Base-by-base conservation (phyloP, 2,113 vertebrate species). In the Ciconia stormi region DNA sequence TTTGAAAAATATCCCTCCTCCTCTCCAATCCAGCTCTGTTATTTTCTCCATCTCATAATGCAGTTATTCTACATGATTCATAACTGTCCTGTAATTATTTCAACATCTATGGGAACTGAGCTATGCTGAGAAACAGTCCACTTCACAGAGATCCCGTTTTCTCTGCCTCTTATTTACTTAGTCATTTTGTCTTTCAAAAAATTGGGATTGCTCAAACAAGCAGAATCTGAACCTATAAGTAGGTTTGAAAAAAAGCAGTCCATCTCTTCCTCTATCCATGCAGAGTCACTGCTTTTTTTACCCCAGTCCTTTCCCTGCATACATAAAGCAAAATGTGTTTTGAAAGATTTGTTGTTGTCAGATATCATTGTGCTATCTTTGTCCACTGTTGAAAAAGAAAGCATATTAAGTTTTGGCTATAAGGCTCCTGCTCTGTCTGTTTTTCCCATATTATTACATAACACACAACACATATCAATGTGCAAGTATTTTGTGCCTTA, bases 131-230 rank as follows among this genome's bases (percentile, higher is more conserved):
- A 67, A 71, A 65, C 13, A 47, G 22, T 5, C 6, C 42, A 32
- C 44, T 74, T 72, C 42, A 17, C 12, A 74, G 52, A 58, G 32
- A 16, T 42, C 40, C 32, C 50, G 9, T 1, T 62, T 61, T 73
- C 46, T 82, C 47, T 81, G 29, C 59, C 59, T 38, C 16, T 30
- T 66, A 38, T 16, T 77, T 36, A 66, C 15, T 87, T 16, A 26
- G 6, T 30, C 30, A 46, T 73, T 83, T 77, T 58, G 4, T 81
- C 34, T 87, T 34, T 53, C 59, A 55, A 5, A 27, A 81, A 77
- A 77, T 3, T 11, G 17, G 5, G 16, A 61, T 10, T 49, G 53
- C 18, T 82, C 70, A 53, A 73, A 61, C 0, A 0, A 81, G 15
- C n/a, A 78, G 55, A 83, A 82, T 21, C 40, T 11, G 10, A 82